Evolutionary conservation across 2,797 vertebrate species (phyloP).

Genomic region (Pseudochirops corinnae): DNA sequence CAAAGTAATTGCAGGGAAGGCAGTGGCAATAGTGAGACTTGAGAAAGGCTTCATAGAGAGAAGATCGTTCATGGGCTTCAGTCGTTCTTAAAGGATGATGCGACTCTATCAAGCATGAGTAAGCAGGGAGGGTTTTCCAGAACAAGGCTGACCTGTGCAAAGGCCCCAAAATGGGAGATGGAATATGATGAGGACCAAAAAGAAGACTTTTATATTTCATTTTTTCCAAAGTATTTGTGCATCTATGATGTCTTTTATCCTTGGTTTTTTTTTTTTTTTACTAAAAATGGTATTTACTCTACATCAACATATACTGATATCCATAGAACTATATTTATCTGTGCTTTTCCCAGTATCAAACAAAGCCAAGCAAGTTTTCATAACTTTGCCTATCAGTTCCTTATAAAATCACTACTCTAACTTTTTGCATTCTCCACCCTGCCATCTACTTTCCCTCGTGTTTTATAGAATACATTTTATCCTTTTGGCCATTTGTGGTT

Average conservation of each 20-base stretch:
- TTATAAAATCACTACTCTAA: not conserved
- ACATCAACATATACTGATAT: not conserved
- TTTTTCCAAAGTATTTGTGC: not conserved
- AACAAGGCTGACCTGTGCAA: not conserved
- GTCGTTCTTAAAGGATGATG: not conserved
- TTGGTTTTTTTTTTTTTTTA: constrained; percentile 5
- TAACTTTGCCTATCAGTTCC: constrained; percentile 13
- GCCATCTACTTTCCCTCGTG: not conserved
- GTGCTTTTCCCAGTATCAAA: not conserved
- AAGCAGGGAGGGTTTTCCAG: not conserved
- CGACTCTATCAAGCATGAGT: not conserved
- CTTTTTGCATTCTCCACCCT: constrained; percentile 12
- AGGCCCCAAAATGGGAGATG: not conserved
- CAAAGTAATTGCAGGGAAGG: not conserved
- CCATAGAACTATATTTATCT: not conserved
- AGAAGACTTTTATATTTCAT: not conserved
- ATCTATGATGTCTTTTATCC: not conserved
- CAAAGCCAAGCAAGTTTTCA: not conserved
- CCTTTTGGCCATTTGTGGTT: constrained; percentile 27
- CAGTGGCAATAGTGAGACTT: not conserved
- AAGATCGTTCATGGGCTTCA: not conserved
- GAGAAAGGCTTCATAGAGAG: not conserved
- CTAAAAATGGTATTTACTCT: not conserved
- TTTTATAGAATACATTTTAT: not conserved
- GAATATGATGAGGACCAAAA: not conserved